Evolutionary conservation across 2,888 invertebrate genomes (phyloP), one percentile per base, ranked within the genome.

Genomic region (Trypoxylon attenuatum): DNA sequence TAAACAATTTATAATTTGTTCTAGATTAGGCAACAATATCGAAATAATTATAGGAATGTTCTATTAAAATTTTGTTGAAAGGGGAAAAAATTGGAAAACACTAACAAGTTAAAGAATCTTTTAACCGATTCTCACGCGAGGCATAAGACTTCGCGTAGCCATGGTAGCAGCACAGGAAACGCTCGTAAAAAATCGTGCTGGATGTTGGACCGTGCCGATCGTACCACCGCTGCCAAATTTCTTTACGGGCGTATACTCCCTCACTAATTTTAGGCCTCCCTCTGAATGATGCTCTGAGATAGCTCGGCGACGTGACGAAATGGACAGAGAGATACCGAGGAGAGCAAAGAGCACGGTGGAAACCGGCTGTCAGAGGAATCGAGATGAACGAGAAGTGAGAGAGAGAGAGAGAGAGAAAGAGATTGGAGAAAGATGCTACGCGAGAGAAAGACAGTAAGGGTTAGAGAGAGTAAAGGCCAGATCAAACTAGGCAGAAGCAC

Each of bases 191-290:
- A 33, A 33, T 33, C 33, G 3, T 33, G 13, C n/a, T 10, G 33
- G 33, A 33, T 13, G 3, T 33, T 42, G 42, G 46, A 57, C 39
- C 57, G 43, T 10, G 4, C 42, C 69, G 63, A 69, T 69, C 54
- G 27, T 33, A 13, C 33, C n/a, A n/a, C n/a, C 60, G 72, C 61
- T 74, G 67, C 72, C 74, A 75, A 70, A 73, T 75, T 74, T 70
- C 67, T 68, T 70, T 58, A 62, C 54, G 65, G n/a, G 58, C 56
- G 59, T 65, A 69, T 57, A 70, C 65, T 62, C 71, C 73, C 74
- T 74, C 74, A 78, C 73, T 81, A 80, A 80, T 81, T 79, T 79
- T 78, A 80, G 79, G 61, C 62, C 46, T 10, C 65, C 60, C 61
- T 49, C 60, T 69, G 69, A 69, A 73, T 73, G 73, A 73, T 55